Conservation (phyloP, 2,797 vertebrate genomes). For the Gymnoscopelus braueri region DNA sequence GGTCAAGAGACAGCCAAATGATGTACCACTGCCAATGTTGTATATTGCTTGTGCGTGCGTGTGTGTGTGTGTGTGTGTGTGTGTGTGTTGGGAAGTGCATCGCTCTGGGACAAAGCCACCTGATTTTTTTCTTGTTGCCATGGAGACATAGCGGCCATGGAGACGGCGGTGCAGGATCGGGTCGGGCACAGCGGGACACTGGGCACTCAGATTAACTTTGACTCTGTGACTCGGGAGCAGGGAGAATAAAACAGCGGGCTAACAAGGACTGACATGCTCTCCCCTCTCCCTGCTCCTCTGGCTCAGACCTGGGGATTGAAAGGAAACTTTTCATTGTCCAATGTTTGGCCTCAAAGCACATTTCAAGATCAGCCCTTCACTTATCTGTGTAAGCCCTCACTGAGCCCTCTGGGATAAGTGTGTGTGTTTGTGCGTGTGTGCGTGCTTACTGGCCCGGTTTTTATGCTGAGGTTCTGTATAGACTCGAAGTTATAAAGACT, state of each 20-base stretch:
- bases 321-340: conserved; percentile 52
- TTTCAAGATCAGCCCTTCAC: conserved; percentile 27
- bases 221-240: conserved; percentile 57
- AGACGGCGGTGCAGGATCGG: conserved; percentile 69
- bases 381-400: conserved; percentile 40
- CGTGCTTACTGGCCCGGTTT: background rate
- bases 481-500: background rate
- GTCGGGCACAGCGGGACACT: conserved; percentile 64
- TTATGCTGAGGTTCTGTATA: background rate
- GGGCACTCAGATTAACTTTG: conserved; percentile 76
- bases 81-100: no score
- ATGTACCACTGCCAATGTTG: no score
- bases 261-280: conserved; percentile 60
- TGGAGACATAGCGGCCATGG: conserved; percentile 60
- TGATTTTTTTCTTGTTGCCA: conserved; percentile 63
- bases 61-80: background rate
- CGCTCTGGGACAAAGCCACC: conserved; percentile 8
- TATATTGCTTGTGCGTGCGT: background rate
- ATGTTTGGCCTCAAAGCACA: conserved; percentile 19
- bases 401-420: conserved; percentile 30
- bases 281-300: conserved; percentile 44
- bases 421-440: conserved; percentile 8
- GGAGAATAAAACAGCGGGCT: conserved; percentile 71
- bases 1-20: no score
- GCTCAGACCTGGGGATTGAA: conserved; percentile 29